phyloP scores from a whole-genome alignment of 2,797 vertebrate genomes.

The Clarias platycephalus region DNA sequence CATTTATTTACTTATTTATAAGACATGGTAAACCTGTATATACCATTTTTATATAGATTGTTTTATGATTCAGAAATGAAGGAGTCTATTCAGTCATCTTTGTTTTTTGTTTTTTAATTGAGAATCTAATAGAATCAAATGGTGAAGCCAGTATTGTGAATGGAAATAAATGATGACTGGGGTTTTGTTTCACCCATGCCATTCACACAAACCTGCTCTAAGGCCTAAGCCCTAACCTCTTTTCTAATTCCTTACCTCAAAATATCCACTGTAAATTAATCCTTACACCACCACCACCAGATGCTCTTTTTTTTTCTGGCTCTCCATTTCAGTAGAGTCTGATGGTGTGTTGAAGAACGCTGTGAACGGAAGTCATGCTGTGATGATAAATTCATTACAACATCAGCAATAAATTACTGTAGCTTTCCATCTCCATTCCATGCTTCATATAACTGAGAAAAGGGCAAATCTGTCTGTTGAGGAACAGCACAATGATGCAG shows the following conservation, averaged over 20 bases:
- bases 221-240: not conserved
- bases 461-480: not conserved
- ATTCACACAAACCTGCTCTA: not conserved
- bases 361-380: not conserved
- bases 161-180: not conserved
- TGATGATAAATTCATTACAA: constrained; percentile 18
- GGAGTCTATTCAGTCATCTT: not conserved
- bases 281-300: not conserved
- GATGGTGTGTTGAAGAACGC: constrained; percentile 20
- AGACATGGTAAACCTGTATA: too few species aligned
- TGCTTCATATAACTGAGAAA: not conserved
- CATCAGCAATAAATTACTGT: not conserved
- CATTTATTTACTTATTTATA: too few species aligned
- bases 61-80: too few species aligned
- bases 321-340: not conserved
- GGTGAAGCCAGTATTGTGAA: not conserved
- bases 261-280: not conserved
- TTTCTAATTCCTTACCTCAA: not conserved
- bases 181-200: not conserved
- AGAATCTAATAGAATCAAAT: not conserved
- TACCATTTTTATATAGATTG: too few species aligned
- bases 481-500: not conserved
- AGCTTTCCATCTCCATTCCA: not conserved
- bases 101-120: too few species aligned
- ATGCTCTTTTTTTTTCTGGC: constrained; percentile 17